Conservation (phyloP, 1,140 invertebrate species). For the Drosophila triauraria region DNA sequence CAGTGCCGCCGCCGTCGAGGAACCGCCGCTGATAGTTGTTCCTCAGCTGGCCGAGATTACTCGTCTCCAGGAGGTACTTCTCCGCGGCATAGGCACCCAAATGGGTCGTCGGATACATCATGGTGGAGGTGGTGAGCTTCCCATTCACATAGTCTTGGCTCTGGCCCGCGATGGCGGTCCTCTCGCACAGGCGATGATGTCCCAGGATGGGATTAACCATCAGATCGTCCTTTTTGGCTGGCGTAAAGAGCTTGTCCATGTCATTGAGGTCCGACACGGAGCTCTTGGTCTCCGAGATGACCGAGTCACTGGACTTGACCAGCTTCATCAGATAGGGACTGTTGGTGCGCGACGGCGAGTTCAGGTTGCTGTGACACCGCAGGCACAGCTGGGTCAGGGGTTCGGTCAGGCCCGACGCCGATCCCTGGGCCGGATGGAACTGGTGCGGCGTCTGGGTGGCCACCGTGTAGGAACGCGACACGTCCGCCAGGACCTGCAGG, state of each 20-base stretch:
- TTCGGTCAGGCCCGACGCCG: constrained; percentile 60
- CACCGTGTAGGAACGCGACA: constrained; percentile 87
- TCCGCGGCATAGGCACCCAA: constrained; percentile 72
- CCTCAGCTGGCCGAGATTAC: constrained; percentile 64
- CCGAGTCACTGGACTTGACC: constrained; percentile 84
- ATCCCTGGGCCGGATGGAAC: constrained; percentile 17
- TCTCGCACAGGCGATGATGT: constrained; percentile 87
- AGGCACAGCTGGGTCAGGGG: constrained; percentile 86
- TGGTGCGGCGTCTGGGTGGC: constrained; percentile 87
- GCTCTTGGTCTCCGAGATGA: constrained; percentile 84
- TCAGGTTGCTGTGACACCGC: constrained; percentile 86
- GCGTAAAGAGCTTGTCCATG: constrained; percentile 81
- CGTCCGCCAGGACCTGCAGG: constrained; percentile 87
- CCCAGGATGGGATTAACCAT: constrained; percentile 86
- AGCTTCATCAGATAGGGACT: constrained; percentile 84
- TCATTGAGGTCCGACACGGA: constrained; percentile 83
- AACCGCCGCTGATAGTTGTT: constrained; percentile 70
- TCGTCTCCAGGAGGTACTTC: constrained; percentile 76
- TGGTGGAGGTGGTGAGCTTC: constrained; percentile 61
- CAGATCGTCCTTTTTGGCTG: constrained; percentile 82
- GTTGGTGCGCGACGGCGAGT: constrained; percentile 83
- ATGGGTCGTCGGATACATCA: constrained; percentile 76
- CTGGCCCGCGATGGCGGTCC: constrained; percentile 37
- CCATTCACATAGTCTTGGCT: constrained; percentile 41
- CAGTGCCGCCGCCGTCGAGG: constrained; percentile 76